Percentiles rank a stretch among this genome's conserved stretches.
These are phyloP conservation scores for Percina caprodes DNA, from an alignment of 2,113 vertebrate species.

Conservation along the genomic window DNA sequence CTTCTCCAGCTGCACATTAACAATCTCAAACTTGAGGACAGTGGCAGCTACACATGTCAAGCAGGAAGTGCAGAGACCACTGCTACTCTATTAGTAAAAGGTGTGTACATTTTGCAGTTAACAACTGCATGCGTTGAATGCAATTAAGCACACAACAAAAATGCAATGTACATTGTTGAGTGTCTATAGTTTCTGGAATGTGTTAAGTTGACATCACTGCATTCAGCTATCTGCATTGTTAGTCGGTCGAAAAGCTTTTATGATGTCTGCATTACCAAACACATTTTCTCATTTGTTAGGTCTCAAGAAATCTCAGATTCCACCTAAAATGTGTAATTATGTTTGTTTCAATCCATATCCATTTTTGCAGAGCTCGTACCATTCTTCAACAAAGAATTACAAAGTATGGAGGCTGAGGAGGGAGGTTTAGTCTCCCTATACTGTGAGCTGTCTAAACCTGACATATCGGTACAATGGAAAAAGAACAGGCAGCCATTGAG, in stretches of 20 bases:
- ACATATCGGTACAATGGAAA: slow-evolving; percentile 60
- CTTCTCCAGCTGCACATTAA: slow-evolving; percentile 61
- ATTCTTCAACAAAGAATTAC: slow-evolving; percentile 15
- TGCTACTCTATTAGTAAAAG: slow-evolving; percentile 2
- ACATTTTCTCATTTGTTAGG: too few relatives aligned
- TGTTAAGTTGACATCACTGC: too few relatives aligned
- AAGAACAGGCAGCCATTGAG: slow-evolving; percentile 58
- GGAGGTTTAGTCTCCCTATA: slow-evolving; percentile 11
- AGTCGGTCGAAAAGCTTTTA: too few relatives aligned
- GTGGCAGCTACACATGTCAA: slow-evolving; percentile 65
- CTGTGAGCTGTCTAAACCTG: slow-evolving; percentile 69
- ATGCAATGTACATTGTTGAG: too few relatives aligned
- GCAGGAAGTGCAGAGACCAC: slow-evolving; percentile 54
- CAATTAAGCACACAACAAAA: too few relatives aligned
- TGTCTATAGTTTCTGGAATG: too few relatives aligned
- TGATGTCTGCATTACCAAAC: too few relatives aligned
- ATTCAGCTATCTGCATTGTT: too few relatives aligned
- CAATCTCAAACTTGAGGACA: slow-evolving; percentile 68
- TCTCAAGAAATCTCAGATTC: too few relatives aligned
- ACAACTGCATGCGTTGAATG: too few relatives aligned
- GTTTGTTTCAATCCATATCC: background rate
- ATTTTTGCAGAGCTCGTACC: background rate
- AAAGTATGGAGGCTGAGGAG: slow-evolving; percentile 8
- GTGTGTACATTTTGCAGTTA: background rate
- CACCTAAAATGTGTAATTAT: too few relatives aligned